Base-by-base conservation (phyloP, 1,140 invertebrate species). In the Brachionus rotundiformis region DNA sequence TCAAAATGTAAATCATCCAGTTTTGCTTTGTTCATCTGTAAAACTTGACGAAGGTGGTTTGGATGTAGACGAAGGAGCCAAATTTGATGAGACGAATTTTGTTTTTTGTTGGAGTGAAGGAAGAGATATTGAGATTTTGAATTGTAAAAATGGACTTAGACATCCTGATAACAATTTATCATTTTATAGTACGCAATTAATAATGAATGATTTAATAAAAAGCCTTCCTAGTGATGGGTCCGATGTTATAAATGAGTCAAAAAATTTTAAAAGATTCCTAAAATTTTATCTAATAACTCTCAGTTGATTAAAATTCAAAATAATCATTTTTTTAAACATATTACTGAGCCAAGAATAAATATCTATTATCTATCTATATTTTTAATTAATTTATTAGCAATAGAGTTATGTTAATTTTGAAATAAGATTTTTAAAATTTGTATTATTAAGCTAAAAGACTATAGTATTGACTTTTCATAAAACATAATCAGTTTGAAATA, bases 21-120 rank as follows among this genome's bases (percentile, higher is more conserved):
- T 19, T 54, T 25, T 54, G 16, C 13, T 54, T 19, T 54, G 47
- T 54, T 54, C 47, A 54, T 25, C 47, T 16, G 47, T 54, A 19
- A 54, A 54, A 54, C 47, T 54, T 16, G 47, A 54, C 5, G 47
- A 54, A 19, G 47, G 47, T 54, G 47, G 47, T 19, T 8, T 54
- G 23, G 47, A 54, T 54, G 47, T 8, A 19, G 6, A 54, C 1
- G 47, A 54, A 54, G 47, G 47, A 54, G 65, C 65, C 23, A 68
- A 68, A 41, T 41, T 68, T 68, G 65, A 68, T 25, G 23, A 68
- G 10, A 5, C 25, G 23, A 25, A 68, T 27, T 68, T 33, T 33
- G 65, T 68, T 36, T 41, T 36, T 19, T 29, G 25, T 36, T 68
- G 65, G 65, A 54, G 47, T 19, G 47, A 54, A 54, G 47, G 47